Percentiles rank a stretch among this genome's conserved stretches.
phyloP scores from a whole-genome alignment of 2,113 vertebrate genomes.

The Shinisaurus crocodilurus region DNA sequence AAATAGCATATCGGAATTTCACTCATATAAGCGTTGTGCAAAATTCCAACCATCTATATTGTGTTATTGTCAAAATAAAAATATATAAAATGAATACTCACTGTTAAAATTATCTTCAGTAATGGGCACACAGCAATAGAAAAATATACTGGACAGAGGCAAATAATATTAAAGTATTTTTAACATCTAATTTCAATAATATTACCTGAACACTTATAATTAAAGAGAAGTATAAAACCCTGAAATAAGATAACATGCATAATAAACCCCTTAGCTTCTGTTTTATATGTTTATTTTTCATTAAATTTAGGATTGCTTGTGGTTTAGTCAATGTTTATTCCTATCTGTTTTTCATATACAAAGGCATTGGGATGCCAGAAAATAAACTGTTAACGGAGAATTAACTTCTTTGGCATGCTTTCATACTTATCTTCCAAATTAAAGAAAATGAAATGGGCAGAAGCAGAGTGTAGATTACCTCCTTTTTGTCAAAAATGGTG shows the following conservation, averaged over 20 bases:
- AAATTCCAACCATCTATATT: constrained; percentile 26
- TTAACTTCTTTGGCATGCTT: constrained; percentile 86
- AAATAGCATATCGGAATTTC: neutral
- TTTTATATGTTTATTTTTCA: constrained; percentile 80
- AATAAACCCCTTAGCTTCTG: constrained; percentile 74
- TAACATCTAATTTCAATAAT: constrained; percentile 2
- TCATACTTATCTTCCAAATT: constrained; percentile 86
- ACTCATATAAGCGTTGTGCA: constrained; percentile 34
- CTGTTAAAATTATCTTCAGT: constrained; percentile 33
- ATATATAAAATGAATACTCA: neutral
- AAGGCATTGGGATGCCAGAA: constrained; percentile 81
- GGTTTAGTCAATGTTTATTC: constrained; percentile 81
- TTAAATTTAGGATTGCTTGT: constrained; percentile 74
- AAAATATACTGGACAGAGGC: constrained; percentile 43
- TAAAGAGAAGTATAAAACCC: constrained; percentile 53
- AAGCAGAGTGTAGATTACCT: constrained; percentile 87
- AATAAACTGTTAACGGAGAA: constrained; percentile 87
- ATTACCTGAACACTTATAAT: constrained; percentile 40
- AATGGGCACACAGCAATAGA: constrained; percentile 24
- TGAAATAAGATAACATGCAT: constrained; percentile 62
- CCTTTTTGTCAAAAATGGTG: constrained; percentile 90
- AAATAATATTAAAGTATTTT: constrained; percentile 40
- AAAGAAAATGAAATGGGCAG: constrained; percentile 89
- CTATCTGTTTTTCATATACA: constrained; percentile 83
- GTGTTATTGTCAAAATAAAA: constrained; percentile 30